A percentile compares a stretch with the other conserved stretches of the same genome.
These are phyloP conservation scores for Spodoptera frugiperda DNA, from an alignment of 1,140 invertebrate genomes.

Conservation along the genomic window DNA sequence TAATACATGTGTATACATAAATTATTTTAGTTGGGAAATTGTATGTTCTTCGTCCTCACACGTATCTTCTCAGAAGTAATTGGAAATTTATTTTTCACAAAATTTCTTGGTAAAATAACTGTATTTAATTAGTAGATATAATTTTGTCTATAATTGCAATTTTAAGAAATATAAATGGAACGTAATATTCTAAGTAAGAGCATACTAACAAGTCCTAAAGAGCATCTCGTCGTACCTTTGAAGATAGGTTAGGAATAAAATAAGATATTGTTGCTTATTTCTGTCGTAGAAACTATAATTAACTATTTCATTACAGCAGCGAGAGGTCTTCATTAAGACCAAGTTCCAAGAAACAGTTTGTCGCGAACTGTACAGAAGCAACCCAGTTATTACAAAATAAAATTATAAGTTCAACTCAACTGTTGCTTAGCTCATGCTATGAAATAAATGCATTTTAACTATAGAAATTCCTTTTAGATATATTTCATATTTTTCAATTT, in stretches of 20 bases:
- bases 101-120: too few relatives aligned
- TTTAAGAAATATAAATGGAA: too few relatives aligned
- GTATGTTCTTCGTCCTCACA: neutral
- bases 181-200: too few relatives aligned
- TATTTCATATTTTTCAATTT: too few relatives aligned
- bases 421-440: conserved; percentile 31
- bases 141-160: too few relatives aligned
- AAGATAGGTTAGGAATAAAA: conserved; percentile 12
- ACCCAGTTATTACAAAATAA: conserved; percentile 40
- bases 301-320: conserved; percentile 45
- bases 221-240: too few relatives aligned
- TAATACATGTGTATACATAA: conserved; percentile 39
- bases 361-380: conserved; percentile 39
- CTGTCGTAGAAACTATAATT: conserved; percentile 40
- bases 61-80: neutral
- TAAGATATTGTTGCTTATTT: conserved; percentile 19
- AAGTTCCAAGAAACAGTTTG: conserved; percentile 42
- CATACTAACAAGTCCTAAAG: too few relatives aligned
- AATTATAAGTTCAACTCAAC: conserved; percentile 43
- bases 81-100: neutral
- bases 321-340: conserved; percentile 42
- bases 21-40: conserved; percentile 22
- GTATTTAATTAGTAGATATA: too few relatives aligned
- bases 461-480: conserved; percentile 3
- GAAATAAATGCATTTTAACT: conserved; percentile 30